Evolutionary conservation across 2,888 invertebrate genomes (phyloP).

Genomic region (Neocrepidodera transversa): DNA sequence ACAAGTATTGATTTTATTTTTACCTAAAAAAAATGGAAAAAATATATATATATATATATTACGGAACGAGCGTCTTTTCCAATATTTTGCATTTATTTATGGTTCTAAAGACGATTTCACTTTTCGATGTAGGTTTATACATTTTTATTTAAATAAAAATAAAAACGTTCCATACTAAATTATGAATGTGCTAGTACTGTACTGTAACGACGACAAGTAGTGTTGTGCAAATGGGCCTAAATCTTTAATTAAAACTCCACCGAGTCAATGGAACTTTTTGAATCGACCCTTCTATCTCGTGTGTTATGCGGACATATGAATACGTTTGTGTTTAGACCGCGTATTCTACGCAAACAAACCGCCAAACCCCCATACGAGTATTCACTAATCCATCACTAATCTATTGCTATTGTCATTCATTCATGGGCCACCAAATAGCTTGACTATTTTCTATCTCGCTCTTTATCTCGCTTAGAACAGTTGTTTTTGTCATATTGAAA

Average conservation of each 20-base stretch:
- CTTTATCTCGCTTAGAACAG: too few relatives aligned
- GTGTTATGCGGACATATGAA: conserved; percentile 29
- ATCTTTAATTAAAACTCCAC: conserved; percentile 35
- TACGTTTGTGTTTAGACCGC: conserved; percentile 34
- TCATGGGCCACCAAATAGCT: conserved; percentile 29
- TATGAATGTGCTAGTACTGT: neutral
- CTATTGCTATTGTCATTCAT: conserved; percentile 32
- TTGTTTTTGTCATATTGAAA: too few relatives aligned
- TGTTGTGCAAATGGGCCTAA: conserved; percentile 30
- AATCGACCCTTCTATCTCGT: conserved; percentile 27
- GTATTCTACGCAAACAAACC: conserved; percentile 32
- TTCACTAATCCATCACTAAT: conserved; percentile 35
- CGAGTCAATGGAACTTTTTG: conserved; percentile 33
- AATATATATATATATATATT: too few relatives aligned
- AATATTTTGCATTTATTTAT: too few relatives aligned
- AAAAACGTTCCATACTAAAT: too few relatives aligned
- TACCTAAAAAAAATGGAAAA: too few relatives aligned
- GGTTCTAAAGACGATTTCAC: too few relatives aligned
- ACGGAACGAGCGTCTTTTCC: too few relatives aligned
- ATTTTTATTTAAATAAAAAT: too few relatives aligned
- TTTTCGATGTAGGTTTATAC: too few relatives aligned
- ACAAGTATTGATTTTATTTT: too few relatives aligned
- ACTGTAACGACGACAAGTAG: conserved; percentile 14
- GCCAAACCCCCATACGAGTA: conserved; percentile 29
- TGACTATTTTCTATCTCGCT: conserved; percentile 19